Evolutionary conservation across 2,888 invertebrate species (phyloP).

Genomic region (Ellobium chinense): DNA sequence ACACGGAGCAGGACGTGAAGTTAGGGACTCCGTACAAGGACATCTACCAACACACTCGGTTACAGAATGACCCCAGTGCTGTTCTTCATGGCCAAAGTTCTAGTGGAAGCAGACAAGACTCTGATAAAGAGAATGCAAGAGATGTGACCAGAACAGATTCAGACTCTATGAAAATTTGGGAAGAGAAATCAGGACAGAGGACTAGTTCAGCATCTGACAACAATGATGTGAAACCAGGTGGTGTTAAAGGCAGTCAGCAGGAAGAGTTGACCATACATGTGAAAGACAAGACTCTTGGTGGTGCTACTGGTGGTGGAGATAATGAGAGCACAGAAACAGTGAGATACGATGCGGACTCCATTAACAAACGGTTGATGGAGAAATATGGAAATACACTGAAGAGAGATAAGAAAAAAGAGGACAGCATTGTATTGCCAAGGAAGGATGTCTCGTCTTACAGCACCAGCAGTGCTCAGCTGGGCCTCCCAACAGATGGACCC

Average conservation of each 20-base stretch:
- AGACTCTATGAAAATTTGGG: background rate
- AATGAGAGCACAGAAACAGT: background rate
- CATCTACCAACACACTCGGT: slow-evolving; percentile 7
- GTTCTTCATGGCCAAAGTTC: background rate
- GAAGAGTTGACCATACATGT: background rate
- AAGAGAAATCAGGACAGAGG: background rate
- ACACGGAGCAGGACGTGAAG: slow-evolving; percentile 29
- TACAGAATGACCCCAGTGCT: too few species aligned
- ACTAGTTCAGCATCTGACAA: too few species aligned
- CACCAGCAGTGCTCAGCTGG: slow-evolving; percentile 22
- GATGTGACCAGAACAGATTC: background rate
- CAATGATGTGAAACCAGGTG: background rate
- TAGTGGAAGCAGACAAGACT: background rate
- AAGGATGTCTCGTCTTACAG: background rate
- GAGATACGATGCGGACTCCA: slow-evolving; percentile 1
- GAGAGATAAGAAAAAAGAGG: background rate
- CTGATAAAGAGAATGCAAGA: background rate
- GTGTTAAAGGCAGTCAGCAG: background rate
- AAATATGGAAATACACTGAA: background rate
- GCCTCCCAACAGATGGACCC: slow-evolving; percentile 44
- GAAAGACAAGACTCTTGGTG: background rate
- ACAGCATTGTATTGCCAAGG: too few species aligned
- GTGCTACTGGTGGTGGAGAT: background rate
- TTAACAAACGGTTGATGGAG: background rate
- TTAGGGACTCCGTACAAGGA: slow-evolving; percentile 9